Evolutionary conservation across 2,888 invertebrate species (phyloP).

Genomic region (Ennomos quercinarius): DNA sequence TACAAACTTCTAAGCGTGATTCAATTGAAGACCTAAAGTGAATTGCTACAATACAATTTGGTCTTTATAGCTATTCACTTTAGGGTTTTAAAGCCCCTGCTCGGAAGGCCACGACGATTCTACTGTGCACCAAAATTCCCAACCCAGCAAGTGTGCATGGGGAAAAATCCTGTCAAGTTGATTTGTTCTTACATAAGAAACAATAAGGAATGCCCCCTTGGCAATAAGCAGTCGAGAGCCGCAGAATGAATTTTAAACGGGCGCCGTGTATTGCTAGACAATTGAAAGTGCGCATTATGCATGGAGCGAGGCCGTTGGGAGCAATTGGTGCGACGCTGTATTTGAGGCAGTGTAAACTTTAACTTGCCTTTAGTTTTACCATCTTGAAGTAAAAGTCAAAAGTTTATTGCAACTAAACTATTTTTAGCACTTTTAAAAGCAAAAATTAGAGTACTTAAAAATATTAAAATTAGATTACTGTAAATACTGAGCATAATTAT

Average conservation of each 20-base stretch:
- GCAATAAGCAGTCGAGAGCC: constrained; percentile 44
- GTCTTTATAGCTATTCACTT: no score
- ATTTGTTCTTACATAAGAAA: constrained; percentile 46
- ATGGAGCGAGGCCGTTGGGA: constrained; percentile 56
- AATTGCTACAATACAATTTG: no score
- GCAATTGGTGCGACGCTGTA: constrained; percentile 49
- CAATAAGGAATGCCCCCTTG: constrained; percentile 52
- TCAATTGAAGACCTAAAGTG: no score
- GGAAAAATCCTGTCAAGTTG: constrained; percentile 19
- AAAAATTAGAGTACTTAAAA: no score
- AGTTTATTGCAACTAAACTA: no score
- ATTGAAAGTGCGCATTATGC: constrained; percentile 76
- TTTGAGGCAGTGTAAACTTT: constrained; percentile 45
- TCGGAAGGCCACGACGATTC: no score
- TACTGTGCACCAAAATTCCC: background rate
- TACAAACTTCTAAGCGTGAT: no score
- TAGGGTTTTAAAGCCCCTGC: no score
- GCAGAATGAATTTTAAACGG: constrained; percentile 68
- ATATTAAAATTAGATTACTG: no score
- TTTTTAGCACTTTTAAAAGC: no score
- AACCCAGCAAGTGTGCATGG: background rate
- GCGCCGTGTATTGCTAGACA: constrained; percentile 58
- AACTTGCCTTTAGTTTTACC: constrained; percentile 14
- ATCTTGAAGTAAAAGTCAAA: background rate
- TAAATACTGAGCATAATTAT: no score